phyloP scores from a whole-genome alignment of 64 coral and sea anemone species.

The Platygyra sinensis region DNA sequence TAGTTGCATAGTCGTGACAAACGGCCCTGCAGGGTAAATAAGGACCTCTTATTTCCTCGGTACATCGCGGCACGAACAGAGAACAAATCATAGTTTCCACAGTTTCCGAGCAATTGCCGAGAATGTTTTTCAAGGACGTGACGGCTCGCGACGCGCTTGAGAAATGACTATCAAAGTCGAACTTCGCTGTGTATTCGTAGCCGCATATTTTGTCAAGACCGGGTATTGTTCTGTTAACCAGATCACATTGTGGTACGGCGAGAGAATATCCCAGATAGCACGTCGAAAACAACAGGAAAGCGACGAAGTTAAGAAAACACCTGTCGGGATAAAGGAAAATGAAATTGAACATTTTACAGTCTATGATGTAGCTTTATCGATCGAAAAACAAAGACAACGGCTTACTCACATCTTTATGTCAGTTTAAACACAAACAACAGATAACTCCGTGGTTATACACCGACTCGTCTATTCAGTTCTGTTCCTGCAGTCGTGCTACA shows the following conservation, averaged over 20 bases:
- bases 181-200: conserved; percentile 6
- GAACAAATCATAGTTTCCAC: conserved; percentile 46
- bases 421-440: too few relatives aligned
- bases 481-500: not conserved
- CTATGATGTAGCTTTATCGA: too few relatives aligned
- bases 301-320: not conserved
- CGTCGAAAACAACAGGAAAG: not conserved
- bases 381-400: too few relatives aligned
- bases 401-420: too few relatives aligned
- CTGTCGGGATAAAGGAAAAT: not conserved
- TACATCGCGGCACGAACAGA: conserved; percentile 46
- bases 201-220: conserved; percentile 21
- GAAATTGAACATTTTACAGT: too few relatives aligned
- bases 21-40: conserved; percentile 60
- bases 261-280: not conserved
- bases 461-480: not conserved
- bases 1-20: conserved; percentile 31
- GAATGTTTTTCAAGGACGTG: not conserved
- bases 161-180: not conserved
- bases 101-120: conserved; percentile 36
- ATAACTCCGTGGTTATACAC: too few relatives aligned
- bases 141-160: not conserved
- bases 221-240: conserved; percentile 1
- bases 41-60: conserved; percentile 41
- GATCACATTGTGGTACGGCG: not conserved